Conservation (phyloP, 2,888 invertebrate species). For the Trichogramma evanescens region DNA sequence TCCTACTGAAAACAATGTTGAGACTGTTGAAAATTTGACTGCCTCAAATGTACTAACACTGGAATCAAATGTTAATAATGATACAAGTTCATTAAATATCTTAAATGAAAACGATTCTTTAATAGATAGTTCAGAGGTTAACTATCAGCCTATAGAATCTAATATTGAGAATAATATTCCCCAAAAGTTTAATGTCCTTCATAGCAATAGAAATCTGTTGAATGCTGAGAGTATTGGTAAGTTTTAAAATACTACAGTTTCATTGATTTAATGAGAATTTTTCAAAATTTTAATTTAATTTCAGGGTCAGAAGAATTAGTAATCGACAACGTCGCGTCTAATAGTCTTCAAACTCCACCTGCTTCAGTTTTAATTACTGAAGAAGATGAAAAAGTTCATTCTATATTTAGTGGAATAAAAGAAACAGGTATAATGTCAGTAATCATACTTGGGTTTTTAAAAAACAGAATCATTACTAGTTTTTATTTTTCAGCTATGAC, state of each 20-base stretch:
- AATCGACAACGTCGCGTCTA: slow-evolving; percentile 15
- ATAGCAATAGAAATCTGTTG: slow-evolving; percentile 37
- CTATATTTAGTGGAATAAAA: slow-evolving; percentile 9
- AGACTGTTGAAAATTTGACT: slow-evolving; percentile 6
- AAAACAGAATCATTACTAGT: not conserved
- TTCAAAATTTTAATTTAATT: slow-evolving; percentile 3
- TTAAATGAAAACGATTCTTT: slow-evolving; percentile 11
- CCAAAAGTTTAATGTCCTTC: slow-evolving; percentile 32
- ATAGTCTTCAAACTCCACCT: slow-evolving; percentile 11
- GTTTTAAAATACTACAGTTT: slow-evolving; percentile 23
- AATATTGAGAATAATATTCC: slow-evolving; percentile 27
- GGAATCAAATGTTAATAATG: not conserved
- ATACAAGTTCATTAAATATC: not conserved
- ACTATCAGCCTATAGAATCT: slow-evolving; percentile 24
- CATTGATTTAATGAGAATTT: slow-evolving; percentile 2
- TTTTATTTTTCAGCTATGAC: slow-evolving; percentile 14
- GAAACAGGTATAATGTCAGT: slow-evolving; percentile 12
- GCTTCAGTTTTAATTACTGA: slow-evolving; percentile 8
- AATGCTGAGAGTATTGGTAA: slow-evolving; percentile 28
- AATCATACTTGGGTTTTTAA: not conserved
- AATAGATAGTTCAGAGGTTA: slow-evolving; percentile 12
- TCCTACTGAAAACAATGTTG: not conserved
- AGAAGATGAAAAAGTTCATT: slow-evolving; percentile 11
- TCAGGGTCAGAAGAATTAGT: slow-evolving; percentile 20
- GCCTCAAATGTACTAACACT: slow-evolving; percentile 1